These are phyloP conservation scores for Jacana jacana DNA, from an alignment of 2,113 vertebrate species.

Conservation along the genomic window DNA sequence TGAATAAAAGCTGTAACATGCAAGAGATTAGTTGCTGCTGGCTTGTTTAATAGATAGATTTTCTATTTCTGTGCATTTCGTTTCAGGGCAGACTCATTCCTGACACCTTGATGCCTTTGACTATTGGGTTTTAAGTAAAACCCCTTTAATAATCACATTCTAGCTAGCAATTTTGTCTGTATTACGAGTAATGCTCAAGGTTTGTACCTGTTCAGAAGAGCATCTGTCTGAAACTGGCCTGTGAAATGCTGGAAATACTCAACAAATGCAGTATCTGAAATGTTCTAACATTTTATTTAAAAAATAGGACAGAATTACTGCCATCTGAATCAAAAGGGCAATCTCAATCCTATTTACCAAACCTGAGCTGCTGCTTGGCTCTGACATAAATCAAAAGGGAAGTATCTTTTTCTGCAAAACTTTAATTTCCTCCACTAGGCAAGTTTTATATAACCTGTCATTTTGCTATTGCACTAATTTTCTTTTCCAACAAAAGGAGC, in stretches of 20 bases:
- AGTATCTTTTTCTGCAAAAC: background rate
- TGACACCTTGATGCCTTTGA: background rate
- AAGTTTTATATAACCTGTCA: conserved; percentile 27
- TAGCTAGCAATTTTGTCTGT: background rate
- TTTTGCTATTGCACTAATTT: background rate
- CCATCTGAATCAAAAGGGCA: background rate
- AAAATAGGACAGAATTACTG: background rate
- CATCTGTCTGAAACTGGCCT: background rate
- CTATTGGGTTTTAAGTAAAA: background rate
- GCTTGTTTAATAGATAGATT: background rate
- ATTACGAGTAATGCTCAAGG: background rate
- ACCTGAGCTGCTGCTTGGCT: background rate
- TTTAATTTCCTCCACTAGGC: conserved; percentile 17
- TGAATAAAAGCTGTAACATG: background rate
- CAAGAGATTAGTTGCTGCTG: background rate
- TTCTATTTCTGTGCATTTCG: background rate
- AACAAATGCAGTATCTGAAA: background rate
- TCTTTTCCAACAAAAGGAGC: conserved; percentile 7
- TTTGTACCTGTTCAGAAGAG: background rate
- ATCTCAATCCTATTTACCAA: background rate
- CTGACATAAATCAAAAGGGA: background rate
- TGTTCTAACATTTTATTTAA: background rate
- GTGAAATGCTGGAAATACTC: background rate
- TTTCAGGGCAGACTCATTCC: background rate
- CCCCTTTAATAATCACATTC: background rate